phyloP scores from a whole-genome alignment of 2,113 vertebrate species.

The Sturnus vulgaris region DNA sequence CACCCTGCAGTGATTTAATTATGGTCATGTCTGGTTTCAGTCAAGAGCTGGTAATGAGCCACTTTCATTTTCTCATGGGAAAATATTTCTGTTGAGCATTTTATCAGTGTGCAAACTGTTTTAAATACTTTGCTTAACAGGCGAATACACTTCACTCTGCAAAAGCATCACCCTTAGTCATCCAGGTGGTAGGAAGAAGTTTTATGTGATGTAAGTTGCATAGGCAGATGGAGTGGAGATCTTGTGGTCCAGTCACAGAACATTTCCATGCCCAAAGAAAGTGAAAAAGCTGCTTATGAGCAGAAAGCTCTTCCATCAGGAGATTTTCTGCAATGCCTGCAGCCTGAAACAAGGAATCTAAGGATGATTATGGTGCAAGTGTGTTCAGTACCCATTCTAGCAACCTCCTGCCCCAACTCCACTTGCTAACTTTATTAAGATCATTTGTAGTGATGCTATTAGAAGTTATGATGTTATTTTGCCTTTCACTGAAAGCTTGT shows the following conservation, averaged over 20 bases:
- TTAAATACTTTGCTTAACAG: not conserved
- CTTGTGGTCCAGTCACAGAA: not conserved
- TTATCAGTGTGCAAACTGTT: not conserved
- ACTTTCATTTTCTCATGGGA: not conserved
- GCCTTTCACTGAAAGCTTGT: not conserved
- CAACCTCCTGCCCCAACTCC: not conserved
- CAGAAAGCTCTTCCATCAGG: not conserved
- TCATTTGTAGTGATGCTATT: not conserved
- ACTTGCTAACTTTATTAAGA: not conserved
- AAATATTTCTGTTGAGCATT: not conserved
- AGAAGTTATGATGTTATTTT: not conserved
- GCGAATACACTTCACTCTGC: not conserved
- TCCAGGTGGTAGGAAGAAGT: not conserved
- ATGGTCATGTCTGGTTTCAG: not conserved
- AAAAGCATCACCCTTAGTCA: not conserved
- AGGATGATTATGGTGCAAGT: not conserved
- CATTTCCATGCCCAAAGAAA: not conserved
- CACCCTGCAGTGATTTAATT: not conserved
- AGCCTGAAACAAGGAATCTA: not conserved
- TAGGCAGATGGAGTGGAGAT: not conserved
- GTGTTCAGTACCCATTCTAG: not conserved
- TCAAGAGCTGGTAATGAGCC: not conserved
- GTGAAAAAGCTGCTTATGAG: not conserved
- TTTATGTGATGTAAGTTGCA: fast-evolving
- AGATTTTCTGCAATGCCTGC: not conserved